Base-by-base conservation (phyloP, 2,888 invertebrate genomes). In the Drosophila ezoana region DNA sequence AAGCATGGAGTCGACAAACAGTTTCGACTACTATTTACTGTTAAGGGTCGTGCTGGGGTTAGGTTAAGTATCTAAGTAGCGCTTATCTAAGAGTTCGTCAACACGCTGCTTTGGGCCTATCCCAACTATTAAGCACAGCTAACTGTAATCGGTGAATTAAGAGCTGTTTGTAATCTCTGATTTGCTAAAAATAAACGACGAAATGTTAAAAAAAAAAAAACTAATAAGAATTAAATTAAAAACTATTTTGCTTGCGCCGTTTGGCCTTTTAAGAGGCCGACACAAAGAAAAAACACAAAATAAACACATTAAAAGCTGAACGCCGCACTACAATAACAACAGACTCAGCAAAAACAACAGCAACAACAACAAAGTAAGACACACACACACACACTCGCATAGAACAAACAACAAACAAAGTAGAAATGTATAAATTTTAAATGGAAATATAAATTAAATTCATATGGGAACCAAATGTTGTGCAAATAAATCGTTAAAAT, bases 391-490 rank as follows among this genome's bases (percentile, higher is more conserved):
- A 62, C 37, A 20, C 56, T 43, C 71, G 44, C 32, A 11, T 43
- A 18, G 41, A 20, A 53, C 45, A 45, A 45, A 16, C 49, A 63
- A 64, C 54, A 67, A 72, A 58, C 53, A 75, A 67, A 54, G 64
- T 56, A 77, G 54, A 76, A 71, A 68, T 86, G 75, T 77, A 75
- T 82, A 79, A 88, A 86, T 79, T 87, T 80, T 44, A 86, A 72
- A 80, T 86, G 83, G 81, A 84, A 83, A 68, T 83, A 88, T 88
- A 84, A 88, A 84, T 84, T 86, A 87, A 83, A 83, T 80, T 88
- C 89, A 84, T 86, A 83, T 84, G 84, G 83, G 78, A 73, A 80
- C 87, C 84, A 84, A 84, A 88, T 84, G 84, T 88, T 84, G 84
- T 61, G 76, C 77, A 86, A 86, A 88, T 88, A 84, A 84, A 84